Percentiles rank a stretch among this genome's conserved stretches.
These are phyloP conservation scores for Hypomecis atomaria DNA, from an alignment of 2,888 invertebrate species.

Conservation along the genomic window DNA sequence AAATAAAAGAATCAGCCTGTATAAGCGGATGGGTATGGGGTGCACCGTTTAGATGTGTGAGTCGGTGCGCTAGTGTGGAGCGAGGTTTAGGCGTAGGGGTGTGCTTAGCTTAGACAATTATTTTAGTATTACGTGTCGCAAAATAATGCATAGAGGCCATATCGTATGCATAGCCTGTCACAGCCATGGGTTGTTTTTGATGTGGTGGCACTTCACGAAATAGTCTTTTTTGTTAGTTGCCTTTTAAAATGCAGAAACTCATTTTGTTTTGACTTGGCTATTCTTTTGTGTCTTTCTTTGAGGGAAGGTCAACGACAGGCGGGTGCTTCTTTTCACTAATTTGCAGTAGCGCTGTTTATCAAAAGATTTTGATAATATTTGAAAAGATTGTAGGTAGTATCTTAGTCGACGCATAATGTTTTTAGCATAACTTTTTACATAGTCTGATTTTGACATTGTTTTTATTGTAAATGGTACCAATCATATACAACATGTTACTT, in stretches of 20 bases:
- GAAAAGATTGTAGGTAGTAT: too few relatives aligned
- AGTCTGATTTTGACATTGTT: too few relatives aligned
- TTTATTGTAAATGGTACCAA: too few relatives aligned
- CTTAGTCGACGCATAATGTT: too few relatives aligned
- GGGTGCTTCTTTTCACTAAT: not conserved
- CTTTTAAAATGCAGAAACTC: slow-evolving; percentile 48
- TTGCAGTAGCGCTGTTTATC: too few relatives aligned
- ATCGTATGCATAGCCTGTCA: slow-evolving; percentile 66
- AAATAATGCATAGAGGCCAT: slow-evolving; percentile 72
- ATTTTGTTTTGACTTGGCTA: slow-evolving; percentile 37
- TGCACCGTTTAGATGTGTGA: slow-evolving; percentile 55
- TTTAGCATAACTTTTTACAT: too few relatives aligned
- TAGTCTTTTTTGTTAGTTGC: slow-evolving; percentile 49
- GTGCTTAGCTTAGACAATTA: slow-evolving; percentile 83
- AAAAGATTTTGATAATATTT: too few relatives aligned
- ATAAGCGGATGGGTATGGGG: slow-evolving; percentile 57
- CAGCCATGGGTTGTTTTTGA: slow-evolving; percentile 54
- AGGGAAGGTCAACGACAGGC: not conserved
- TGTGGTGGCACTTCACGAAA: slow-evolving; percentile 48
- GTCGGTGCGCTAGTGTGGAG: slow-evolving; percentile 50
- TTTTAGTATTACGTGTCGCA: slow-evolving; percentile 77
- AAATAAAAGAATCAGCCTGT: slow-evolving; percentile 61
- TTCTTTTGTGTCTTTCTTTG: slow-evolving; percentile 9
- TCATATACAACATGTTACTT: too few relatives aligned
- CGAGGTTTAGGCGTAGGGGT: slow-evolving; percentile 70